A percentile compares a stretch with the other conserved stretches of the same genome.
These are phyloP conservation scores for Ethmia dodecea DNA, from an alignment of 2,888 invertebrate genomes.

Conservation along the genomic window DNA sequence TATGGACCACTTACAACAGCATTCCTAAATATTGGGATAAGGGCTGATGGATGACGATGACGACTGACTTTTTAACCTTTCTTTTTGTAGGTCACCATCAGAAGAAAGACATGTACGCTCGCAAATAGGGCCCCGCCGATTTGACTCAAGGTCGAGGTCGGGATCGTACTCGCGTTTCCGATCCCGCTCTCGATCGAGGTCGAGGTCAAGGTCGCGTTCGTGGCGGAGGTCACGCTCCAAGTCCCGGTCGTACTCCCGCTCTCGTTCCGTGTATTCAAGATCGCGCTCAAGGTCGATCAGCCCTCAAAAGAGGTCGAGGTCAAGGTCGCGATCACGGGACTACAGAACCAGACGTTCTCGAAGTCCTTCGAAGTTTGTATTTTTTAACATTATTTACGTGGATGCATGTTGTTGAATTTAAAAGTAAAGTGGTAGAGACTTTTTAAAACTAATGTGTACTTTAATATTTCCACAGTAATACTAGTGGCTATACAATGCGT, in stretches of 20 bases:
- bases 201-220: conserved; percentile 27
- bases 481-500: conserved; percentile 55
- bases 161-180: conserved; percentile 30
- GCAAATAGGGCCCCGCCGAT: conserved; percentile 39
- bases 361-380: conserved; percentile 63
- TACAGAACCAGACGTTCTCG: conserved; percentile 41
- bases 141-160: conserved; percentile 35
- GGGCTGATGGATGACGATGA: no score
- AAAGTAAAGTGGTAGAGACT: no score
- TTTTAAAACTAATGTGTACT: background rate
- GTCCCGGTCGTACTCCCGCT: conserved; percentile 42
- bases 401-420: no score
- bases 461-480: conserved; percentile 42
- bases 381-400: no score
- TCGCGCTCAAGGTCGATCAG: conserved; percentile 48
- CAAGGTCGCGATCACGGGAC: conserved; percentile 35
- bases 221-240: conserved; percentile 43
- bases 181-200: conserved; percentile 35
- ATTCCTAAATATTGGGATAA: no score
- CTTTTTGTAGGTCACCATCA: conserved; percentile 28
- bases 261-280: conserved; percentile 28
- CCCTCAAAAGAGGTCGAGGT: conserved; percentile 45
- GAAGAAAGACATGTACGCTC: conserved; percentile 33
- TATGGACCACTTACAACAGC: no score
- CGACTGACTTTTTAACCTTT: no score